Conservation (phyloP, 1,140 invertebrate species). For the Mizuhopecten yessoensis region DNA sequence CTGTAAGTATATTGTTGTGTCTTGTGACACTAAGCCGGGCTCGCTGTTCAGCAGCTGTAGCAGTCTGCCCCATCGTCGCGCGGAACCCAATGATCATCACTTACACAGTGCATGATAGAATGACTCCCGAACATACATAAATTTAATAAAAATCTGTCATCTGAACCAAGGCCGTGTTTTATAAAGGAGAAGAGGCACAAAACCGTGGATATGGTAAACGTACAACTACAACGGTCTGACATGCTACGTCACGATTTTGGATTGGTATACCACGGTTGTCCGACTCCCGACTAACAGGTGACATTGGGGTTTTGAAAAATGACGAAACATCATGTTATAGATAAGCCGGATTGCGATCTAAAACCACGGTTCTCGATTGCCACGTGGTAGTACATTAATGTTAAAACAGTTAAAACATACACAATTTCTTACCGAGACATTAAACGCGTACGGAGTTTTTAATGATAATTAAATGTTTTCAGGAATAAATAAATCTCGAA, state of each 20-base stretch:
- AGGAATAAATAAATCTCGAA: too few species aligned
- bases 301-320: too few species aligned
- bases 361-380: too few species aligned
- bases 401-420: too few species aligned
- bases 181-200: not conserved
- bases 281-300: too few species aligned
- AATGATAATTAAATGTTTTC: too few species aligned
- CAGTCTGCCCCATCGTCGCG: not conserved
- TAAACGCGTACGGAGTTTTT: too few species aligned
- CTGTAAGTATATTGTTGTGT: not conserved
- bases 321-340: too few species aligned
- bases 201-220: not conserved
- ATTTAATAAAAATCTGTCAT: conserved; percentile 40
- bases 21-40: not conserved
- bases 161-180: not conserved
- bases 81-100: conserved; percentile 11
- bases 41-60: not conserved
- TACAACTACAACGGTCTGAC: not conserved
- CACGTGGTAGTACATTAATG: too few species aligned
- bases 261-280: too few species aligned
- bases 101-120: conserved; percentile 19
- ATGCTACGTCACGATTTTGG: not conserved
- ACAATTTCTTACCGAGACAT: too few species aligned
- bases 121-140: not conserved
- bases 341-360: too few species aligned